phyloP scores from a whole-genome alignment of 2,888 invertebrate genomes.

The Nephrocerus scutellatus region DNA sequence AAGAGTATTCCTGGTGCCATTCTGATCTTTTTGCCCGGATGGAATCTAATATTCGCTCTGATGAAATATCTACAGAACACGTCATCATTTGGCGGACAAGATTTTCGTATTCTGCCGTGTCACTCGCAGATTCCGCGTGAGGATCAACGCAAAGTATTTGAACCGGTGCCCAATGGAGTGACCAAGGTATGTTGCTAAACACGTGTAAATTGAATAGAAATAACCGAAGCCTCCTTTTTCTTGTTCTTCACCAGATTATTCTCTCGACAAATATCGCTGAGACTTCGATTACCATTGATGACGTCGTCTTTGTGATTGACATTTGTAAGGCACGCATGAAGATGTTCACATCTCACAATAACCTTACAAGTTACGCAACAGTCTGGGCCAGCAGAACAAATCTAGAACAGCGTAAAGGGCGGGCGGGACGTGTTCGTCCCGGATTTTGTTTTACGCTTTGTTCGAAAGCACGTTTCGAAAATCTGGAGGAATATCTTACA shows the following conservation, averaged over 20 bases:
- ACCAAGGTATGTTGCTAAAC: constrained; percentile 60
- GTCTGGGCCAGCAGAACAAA: constrained; percentile 94
- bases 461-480: constrained; percentile 63
- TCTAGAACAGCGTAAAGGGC: constrained; percentile 77
- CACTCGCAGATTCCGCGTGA: constrained; percentile 95
- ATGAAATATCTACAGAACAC: constrained; percentile 77
- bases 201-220: too few species aligned
- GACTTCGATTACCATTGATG: constrained; percentile 96
- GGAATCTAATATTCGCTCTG: constrained; percentile 92
- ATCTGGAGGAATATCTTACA: constrained; percentile 81
- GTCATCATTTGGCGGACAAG: constrained; percentile 59
- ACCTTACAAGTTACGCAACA: constrained; percentile 97
- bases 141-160: constrained; percentile 90
- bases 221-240: constrained; percentile 5
- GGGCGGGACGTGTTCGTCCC: constrained; percentile 90
- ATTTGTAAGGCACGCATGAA: constrained; percentile 97
- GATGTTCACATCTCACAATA: constrained; percentile 95
- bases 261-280: constrained; percentile 97
- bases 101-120: constrained; percentile 80
- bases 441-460: constrained; percentile 94
- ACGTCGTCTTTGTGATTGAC: constrained; percentile 96
- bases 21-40: constrained; percentile 89
- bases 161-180: constrained; percentile 72
- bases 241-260: constrained; percentile 80
- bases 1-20: constrained; percentile 72